A percentile compares a stretch with the other conserved stretches of the same genome.
Evolutionary conservation across 2,888 invertebrate genomes (phyloP).

Genomic region (Orthosia incerta): DNA sequence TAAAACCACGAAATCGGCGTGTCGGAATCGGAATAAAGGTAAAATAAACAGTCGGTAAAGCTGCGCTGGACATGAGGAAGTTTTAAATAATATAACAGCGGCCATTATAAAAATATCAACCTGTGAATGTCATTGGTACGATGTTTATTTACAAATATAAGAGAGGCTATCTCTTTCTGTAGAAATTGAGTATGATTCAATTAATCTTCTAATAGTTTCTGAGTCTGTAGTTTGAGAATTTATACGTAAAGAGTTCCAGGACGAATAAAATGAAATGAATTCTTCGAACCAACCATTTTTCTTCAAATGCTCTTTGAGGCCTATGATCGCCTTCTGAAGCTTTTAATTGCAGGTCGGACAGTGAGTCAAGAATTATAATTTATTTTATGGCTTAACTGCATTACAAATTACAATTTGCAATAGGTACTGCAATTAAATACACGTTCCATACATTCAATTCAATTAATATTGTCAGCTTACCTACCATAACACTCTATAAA

Average conservation of each 20-base stretch:
- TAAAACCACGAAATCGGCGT: constrained; percentile 90
- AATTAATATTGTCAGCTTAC: constrained; percentile 12
- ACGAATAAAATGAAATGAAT: neutral
- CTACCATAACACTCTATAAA: constrained; percentile 1
- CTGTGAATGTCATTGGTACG: constrained; percentile 6
- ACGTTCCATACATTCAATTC: neutral
- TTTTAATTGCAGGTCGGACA: neutral
- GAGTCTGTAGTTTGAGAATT: neutral
- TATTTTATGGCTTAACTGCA: neutral
- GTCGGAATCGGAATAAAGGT: constrained; percentile 89
- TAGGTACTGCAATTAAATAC: neutral
- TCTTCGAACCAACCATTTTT: neutral
- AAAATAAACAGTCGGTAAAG: constrained; percentile 88
- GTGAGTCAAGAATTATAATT: neutral
- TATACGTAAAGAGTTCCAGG: too few species aligned
- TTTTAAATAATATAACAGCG: constrained; percentile 73
- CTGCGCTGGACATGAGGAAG: constrained; percentile 78
- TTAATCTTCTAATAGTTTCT: neutral
- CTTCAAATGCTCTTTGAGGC: neutral
- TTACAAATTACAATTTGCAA: constrained; percentile 1
- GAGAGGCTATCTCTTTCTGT: too few species aligned
- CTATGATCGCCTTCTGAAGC: neutral
- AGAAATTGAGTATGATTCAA: neutral
- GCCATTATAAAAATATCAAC: constrained; percentile 83
- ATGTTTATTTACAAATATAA: constrained; percentile 18